phyloP scores from a whole-genome alignment of 1,140 invertebrate genomes.

The Eufriesea mexicana region DNA sequence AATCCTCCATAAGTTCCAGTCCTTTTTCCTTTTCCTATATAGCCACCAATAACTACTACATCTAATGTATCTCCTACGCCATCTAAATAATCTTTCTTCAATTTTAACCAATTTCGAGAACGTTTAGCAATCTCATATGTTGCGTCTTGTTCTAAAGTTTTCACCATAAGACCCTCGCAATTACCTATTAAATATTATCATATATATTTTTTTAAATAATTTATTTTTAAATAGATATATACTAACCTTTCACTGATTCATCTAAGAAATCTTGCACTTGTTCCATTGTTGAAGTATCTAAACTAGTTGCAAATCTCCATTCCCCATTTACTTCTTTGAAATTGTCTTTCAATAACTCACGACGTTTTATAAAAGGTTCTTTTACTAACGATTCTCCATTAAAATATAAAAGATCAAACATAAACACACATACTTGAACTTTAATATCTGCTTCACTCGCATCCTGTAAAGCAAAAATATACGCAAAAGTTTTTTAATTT shows the following conservation, averaged over 20 bases:
- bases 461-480: constrained; percentile 85
- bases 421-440: constrained; percentile 98
- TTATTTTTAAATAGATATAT: neutral
- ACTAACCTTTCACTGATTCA: constrained; percentile 93
- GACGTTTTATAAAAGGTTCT: constrained; percentile 89
- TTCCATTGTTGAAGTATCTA: constrained; percentile 94
- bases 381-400: constrained; percentile 95
- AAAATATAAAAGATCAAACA: constrained; percentile 98
- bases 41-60: constrained; percentile 98
- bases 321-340: constrained; percentile 91
- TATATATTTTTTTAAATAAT: constrained; percentile 9
- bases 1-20: constrained; percentile 98
- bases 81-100: constrained; percentile 99
- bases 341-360: constrained; percentile 89
- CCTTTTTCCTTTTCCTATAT: constrained; percentile 96
- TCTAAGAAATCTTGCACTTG: constrained; percentile 97
- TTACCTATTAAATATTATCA: constrained; percentile 85
- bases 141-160: constrained; percentile 95
- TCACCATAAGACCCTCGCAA: constrained; percentile 99
- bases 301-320: constrained; percentile 93
- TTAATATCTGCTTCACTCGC: constrained; percentile 95
- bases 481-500: constrained; percentile 17
- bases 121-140: constrained; percentile 99
- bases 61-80: constrained; percentile 97
- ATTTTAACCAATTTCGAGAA: constrained; percentile 98